Percentiles rank a stretch among this genome's conserved stretches.
These are phyloP conservation scores for Coreoperca whiteheadi DNA, from an alignment of 2,113 vertebrate species.

Conservation along the genomic window DNA sequence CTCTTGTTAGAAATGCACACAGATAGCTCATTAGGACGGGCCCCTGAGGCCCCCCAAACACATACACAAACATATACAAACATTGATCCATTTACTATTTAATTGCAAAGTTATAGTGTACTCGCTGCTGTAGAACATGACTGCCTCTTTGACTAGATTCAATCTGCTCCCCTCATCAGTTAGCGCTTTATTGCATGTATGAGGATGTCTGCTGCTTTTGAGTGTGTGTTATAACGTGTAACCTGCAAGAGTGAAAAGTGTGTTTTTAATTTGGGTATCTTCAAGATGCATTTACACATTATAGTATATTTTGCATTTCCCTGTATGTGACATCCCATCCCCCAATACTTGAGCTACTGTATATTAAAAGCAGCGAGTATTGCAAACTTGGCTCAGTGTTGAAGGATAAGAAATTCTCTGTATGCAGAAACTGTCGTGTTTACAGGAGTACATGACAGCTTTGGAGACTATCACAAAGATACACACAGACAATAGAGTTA, in stretches of 20 bases:
- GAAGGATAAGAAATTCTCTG: constrained; percentile 47
- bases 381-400: constrained; percentile 38
- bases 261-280: constrained; percentile 52
- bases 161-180: constrained; percentile 55
- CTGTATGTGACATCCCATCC: constrained; percentile 20
- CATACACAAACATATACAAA: constrained; percentile 79
- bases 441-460: constrained; percentile 42
- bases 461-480: constrained; percentile 25
- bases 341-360: neutral
- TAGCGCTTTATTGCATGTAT: constrained; percentile 34
- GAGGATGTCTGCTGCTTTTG: constrained; percentile 34
- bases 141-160: constrained; percentile 60
- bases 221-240: constrained; percentile 19
- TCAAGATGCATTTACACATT: constrained; percentile 51
- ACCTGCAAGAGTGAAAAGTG: constrained; percentile 35
- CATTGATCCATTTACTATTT: constrained; percentile 81
- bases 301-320: constrained; percentile 13
- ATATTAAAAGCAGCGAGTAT: constrained; percentile 33
- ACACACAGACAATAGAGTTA: constrained; percentile 17
- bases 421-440: constrained; percentile 58
- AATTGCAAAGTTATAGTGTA: constrained; percentile 75
- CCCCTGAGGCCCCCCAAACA: constrained; percentile 81
- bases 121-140: constrained; percentile 29
- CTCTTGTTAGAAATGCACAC: constrained; percentile 86
- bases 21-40: constrained; percentile 87